phyloP scores from a whole-genome alignment of 2,113 vertebrate genomes.

The Apteryx owenii region DNA sequence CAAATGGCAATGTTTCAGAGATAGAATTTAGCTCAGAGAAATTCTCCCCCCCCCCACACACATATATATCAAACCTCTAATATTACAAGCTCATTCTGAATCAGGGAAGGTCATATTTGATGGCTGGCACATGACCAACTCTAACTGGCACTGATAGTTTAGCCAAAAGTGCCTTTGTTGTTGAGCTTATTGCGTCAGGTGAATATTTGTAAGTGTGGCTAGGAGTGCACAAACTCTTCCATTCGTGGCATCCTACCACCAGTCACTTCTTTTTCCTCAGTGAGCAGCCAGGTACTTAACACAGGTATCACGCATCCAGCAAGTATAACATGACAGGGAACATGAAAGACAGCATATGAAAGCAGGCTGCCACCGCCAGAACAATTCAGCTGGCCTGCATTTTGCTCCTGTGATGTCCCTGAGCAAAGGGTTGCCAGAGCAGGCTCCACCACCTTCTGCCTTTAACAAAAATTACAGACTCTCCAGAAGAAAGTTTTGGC shows the following conservation, averaged over 20 bases:
- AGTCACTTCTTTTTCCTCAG: rapidly evolving
- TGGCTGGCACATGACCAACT: not conserved
- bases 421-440: not conserved
- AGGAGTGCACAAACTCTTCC: rapidly evolving
- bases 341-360: not conserved
- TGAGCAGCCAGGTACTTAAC: not conserved
- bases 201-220: not conserved
- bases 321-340: rapidly evolving
- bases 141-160: not conserved
- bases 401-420: rapidly evolving
- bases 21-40: not conserved
- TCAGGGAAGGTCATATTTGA: not conserved
- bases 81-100: not conserved
- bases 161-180: not conserved
- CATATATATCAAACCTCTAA: not conserved
- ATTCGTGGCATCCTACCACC: rapidly evolving
- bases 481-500: not conserved
- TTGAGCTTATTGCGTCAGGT: not conserved
- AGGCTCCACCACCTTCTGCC: not conserved
- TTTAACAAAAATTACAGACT: not conserved
- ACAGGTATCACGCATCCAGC: rapidly evolving
- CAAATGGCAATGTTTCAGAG: not conserved
- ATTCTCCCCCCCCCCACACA: not conserved
- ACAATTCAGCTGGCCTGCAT: rapidly evolving
- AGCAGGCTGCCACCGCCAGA: rapidly evolving